These are phyloP conservation scores for Caenorhabditis sinica DNA, from an alignment of 2,888 invertebrate species.

Conservation along the genomic window DNA sequence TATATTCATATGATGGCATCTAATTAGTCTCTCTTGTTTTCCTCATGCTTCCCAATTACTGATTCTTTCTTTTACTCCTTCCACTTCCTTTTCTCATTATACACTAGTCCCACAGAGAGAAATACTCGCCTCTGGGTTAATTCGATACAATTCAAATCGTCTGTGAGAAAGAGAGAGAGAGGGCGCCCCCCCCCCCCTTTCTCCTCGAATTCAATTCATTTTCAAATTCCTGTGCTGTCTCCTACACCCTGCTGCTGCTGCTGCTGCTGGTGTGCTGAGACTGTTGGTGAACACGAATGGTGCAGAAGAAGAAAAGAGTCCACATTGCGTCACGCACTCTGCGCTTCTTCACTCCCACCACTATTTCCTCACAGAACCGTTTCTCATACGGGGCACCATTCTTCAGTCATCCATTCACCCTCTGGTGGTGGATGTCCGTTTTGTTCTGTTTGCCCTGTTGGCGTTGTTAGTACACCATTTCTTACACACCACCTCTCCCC, in stretches of 20 bases:
- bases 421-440: conserved; percentile 22
- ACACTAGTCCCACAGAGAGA: conserved; percentile 4
- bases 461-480: not conserved
- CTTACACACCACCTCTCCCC: conserved; percentile 7
- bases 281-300: conserved; percentile 38
- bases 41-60: conserved; percentile 29
- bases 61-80: conserved; percentile 32
- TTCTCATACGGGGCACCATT: conserved; percentile 29
- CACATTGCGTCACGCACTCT: conserved; percentile 52
- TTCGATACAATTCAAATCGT: conserved; percentile 56
- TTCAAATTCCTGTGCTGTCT: conserved; percentile 45
- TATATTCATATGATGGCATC: not conserved
- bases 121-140: conserved; percentile 40
- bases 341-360: conserved; percentile 2
- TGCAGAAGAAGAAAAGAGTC: conserved; percentile 20
- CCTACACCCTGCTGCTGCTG: not conserved
- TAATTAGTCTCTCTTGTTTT: conserved; percentile 43
- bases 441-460: conserved; percentile 44
- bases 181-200: not conserved
- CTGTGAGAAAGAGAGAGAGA: no score
- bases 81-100: conserved; percentile 44
- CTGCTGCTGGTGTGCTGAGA: not conserved
- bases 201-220: conserved; percentile 36
- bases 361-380: conserved; percentile 39
- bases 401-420: conserved; percentile 43